These are phyloP conservation scores for Sandelia bainsii DNA, from an alignment of 2,797 vertebrate species.

Conservation along the genomic window DNA sequence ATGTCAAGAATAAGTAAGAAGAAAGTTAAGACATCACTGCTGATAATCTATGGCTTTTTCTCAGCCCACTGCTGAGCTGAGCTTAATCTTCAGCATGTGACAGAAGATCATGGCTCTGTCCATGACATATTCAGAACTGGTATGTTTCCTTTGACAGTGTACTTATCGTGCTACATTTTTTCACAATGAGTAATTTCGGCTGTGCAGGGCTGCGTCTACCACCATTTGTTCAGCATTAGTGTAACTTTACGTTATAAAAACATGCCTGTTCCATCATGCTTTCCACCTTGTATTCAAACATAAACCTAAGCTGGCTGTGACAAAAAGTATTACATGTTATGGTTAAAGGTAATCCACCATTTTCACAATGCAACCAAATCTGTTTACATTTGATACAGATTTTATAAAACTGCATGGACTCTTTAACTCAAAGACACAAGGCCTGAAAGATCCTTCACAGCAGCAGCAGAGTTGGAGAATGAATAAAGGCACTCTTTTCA, in stretches of 20 bases:
- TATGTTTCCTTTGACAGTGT: constrained; percentile 36
- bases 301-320: background rate
- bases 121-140: constrained; percentile 51
- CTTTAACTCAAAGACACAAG: constrained; percentile 8
- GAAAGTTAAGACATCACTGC: background rate
- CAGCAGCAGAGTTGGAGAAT: background rate
- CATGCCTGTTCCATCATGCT: background rate
- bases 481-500: constrained; percentile 57
- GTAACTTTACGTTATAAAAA: constrained; percentile 4
- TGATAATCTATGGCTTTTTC: constrained; percentile 7
- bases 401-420: background rate
- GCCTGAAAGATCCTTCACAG: constrained; percentile 19
- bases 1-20: constrained; percentile 11
- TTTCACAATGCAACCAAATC: background rate
- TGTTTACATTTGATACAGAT: background rate
- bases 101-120: constrained; percentile 45
- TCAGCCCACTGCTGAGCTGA: constrained; percentile 23
- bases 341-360: background rate
- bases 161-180: background rate
- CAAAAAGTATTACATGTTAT: too few relatives aligned
- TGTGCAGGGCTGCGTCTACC: background rate
- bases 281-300: background rate
- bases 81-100: constrained; percentile 74
- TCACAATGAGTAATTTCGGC: constrained; percentile 1
- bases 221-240: background rate